These are phyloP conservation scores for Neoarius graeffei DNA, from an alignment of 2,113 vertebrate genomes.

Conservation along the genomic window DNA sequence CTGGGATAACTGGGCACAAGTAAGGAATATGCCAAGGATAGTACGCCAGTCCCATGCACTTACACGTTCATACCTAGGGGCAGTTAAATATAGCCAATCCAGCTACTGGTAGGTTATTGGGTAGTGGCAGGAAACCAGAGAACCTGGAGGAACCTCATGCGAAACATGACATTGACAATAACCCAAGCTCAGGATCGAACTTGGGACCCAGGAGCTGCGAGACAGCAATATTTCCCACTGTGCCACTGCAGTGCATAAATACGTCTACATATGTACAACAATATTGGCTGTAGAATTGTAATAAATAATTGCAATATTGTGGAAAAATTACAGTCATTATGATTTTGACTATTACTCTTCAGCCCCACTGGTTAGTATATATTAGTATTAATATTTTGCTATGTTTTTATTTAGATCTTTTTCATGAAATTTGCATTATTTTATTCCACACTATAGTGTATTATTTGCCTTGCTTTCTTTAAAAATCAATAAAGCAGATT, in stretches of 20 bases:
- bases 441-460: background rate
- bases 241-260: too few species aligned
- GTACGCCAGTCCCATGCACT: background rate
- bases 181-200: background rate
- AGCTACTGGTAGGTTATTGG: background rate
- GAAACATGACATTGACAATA: background rate
- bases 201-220: background rate
- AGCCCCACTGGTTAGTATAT: background rate
- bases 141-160: background rate
- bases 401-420: background rate
- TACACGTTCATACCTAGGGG: background rate
- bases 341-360: background rate
- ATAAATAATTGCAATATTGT: background rate
- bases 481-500: slow-evolving; percentile 10
- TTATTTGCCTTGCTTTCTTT: background rate
- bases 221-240: background rate
- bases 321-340: background rate
- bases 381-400: background rate
- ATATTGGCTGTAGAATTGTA: background rate
- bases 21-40: background rate
- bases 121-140: background rate
- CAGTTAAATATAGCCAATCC: background rate
- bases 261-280: too few species aligned
- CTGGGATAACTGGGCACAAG: background rate
- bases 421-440: background rate